Base-by-base conservation (phyloP, 2,797 vertebrate genomes). In the Nannoperca obscura region DNA sequence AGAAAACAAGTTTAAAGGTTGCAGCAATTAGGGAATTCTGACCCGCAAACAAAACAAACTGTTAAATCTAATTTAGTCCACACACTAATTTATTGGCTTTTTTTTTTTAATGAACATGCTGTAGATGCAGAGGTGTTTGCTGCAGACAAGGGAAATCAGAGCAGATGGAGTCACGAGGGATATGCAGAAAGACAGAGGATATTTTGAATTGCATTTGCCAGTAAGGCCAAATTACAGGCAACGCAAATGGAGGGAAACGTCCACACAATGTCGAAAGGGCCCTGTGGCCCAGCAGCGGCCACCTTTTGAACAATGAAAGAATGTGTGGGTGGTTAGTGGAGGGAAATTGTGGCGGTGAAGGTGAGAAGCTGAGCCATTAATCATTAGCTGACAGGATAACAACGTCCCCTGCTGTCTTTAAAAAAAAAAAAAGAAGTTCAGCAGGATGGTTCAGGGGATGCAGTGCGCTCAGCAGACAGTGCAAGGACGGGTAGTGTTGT, bases 321-420 rank as follows among this genome's bases (percentile, higher is more conserved):
- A 49, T 22, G 78, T n/a, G 89, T 87, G 87, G 78, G 84, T 15
- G 73, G 61, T 44, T 44, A 36, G 87, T 55, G 5, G 19, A 71
- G 84, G 74, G 76, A 79, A 72, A 20, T 17, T 50, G 70, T 62
- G 80, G 40, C 44, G 6, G 62, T 71, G 83, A 85, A 86, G 87
- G 87, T 86, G 89, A 87, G 77, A 78, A 74, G 88, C 87, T 67
- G 87, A 88, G 83, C 80, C 82, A 81, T 91, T 74, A 74, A 89
- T 91, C 91, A 83, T 71, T 7, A 84, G 85, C 81, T 88, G 88
- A 88, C 90, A 86, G 84, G 62, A 83, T 42, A 76, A 78, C 80
- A 61, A 70, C 78, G 9, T 68, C 84, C 77, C 86, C 87, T 38
- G 57, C 83, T 70, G 81, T 76, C 68, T 46, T 38, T 34, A 30